phyloP scores from a whole-genome alignment of 1,140 invertebrate species.

The Subanguina moxae region DNA sequence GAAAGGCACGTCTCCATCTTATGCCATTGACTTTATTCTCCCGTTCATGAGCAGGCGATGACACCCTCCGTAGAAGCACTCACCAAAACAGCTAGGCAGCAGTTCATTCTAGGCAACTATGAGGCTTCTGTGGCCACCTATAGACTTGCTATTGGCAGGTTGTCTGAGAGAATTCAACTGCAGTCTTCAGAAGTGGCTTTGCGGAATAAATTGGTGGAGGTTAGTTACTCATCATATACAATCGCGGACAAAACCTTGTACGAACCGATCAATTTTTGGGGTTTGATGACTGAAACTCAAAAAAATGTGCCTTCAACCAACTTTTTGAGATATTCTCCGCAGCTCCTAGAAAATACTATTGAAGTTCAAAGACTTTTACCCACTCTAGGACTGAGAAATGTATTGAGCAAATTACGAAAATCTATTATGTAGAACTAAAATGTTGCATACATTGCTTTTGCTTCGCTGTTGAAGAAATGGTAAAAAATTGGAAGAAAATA shows the following conservation, averaged over 20 bases:
- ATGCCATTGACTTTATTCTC: too few species aligned
- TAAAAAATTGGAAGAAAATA: not conserved
- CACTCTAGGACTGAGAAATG: not conserved
- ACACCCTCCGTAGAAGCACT: constrained; percentile 18
- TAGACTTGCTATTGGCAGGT: constrained; percentile 10
- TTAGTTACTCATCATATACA: too few species aligned
- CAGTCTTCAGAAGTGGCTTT: constrained; percentile 6
- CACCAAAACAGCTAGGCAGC: constrained; percentile 19
- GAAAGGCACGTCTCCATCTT: too few species aligned
- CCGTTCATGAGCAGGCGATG: too few species aligned
- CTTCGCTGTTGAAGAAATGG: not conserved
- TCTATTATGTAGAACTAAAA: not conserved
- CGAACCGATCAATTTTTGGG: too few species aligned
- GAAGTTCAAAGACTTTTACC: not conserved
- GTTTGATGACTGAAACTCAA: too few species aligned
- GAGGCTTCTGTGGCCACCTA: constrained; percentile 14
- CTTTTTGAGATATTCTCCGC: too few species aligned
- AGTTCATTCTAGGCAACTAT: constrained; percentile 19
- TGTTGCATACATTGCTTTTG: not conserved
- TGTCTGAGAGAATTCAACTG: constrained; percentile 3
- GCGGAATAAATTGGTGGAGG: constrained; percentile 24
- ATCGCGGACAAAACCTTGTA: too few species aligned
- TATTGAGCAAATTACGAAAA: too few species aligned
- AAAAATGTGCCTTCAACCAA: too few species aligned
- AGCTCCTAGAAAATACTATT: too few species aligned